phyloP scores from a whole-genome alignment of 2,888 invertebrate species.

The Epirrita christyi region DNA sequence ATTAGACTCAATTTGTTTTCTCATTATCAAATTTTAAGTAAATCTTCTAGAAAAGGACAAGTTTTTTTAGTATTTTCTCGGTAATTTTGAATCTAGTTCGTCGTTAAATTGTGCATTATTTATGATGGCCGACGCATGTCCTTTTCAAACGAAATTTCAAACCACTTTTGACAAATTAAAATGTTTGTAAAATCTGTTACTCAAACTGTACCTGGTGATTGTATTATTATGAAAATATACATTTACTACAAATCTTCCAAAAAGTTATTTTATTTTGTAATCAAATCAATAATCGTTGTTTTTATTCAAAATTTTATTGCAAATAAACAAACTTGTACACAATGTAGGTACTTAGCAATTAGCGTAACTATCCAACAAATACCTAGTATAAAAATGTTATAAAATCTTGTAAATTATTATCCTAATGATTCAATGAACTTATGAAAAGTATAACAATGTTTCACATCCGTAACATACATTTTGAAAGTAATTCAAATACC shows the following conservation, averaged over 20 bases:
- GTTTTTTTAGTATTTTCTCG: constrained; percentile 49
- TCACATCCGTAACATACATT: constrained; percentile 65
- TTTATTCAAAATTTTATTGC: constrained; percentile 62
- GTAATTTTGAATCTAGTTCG: constrained; percentile 55
- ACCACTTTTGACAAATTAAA: constrained; percentile 67
- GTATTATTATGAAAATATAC: constrained; percentile 82
- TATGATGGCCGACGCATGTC: constrained; percentile 51
- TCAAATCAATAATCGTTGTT: constrained; percentile 30
- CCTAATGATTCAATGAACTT: constrained; percentile 29
- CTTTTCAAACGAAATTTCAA: constrained; percentile 62
- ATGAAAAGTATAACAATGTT: constrained; percentile 58
- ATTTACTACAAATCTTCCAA: constrained; percentile 83
- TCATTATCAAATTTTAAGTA: constrained; percentile 44
- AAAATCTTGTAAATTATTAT: constrained; percentile 42
- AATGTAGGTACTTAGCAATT: constrained; percentile 50
- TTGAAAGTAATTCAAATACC: constrained; percentile 49
- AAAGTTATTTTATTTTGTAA: constrained; percentile 60
- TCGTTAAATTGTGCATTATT: constrained; percentile 56
- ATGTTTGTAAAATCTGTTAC: constrained; percentile 78
- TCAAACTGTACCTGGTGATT: constrained; percentile 83
- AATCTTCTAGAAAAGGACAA: constrained; percentile 58
- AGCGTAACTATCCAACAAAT: constrained; percentile 53
- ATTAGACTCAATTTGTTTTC: constrained; percentile 31
- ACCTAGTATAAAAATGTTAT: constrained; percentile 54
- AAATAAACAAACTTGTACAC: constrained; percentile 69